Conservation (phyloP, 2,797 vertebrate genomes). For the Crocodylus rhombifer region DNA sequence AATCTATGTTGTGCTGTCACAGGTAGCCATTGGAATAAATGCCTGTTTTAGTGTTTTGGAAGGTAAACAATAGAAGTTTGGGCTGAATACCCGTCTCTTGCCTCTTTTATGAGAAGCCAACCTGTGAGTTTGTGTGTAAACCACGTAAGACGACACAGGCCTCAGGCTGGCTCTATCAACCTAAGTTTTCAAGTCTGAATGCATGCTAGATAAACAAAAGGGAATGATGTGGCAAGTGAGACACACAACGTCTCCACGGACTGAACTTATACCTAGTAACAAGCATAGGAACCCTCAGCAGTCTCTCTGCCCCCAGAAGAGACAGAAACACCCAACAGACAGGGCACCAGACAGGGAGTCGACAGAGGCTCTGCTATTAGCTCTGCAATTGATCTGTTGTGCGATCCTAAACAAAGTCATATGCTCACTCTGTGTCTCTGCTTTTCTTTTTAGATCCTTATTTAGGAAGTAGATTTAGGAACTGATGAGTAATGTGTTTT, state of each 20-base stretch:
- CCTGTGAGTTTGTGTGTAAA: no score
- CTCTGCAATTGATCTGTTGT: not conserved
- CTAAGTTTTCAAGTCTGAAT: not conserved
- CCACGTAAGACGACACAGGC: not conserved
- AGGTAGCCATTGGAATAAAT: no score
- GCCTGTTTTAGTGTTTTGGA: no score
- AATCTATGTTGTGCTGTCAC: no score
- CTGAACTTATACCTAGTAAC: not conserved
- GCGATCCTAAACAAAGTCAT: not conserved
- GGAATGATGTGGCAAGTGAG: not conserved
- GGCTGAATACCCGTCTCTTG: no score
- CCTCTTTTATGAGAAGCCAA: no score
- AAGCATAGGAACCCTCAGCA: not conserved
- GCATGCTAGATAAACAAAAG: not conserved
- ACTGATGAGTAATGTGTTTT: fast-evolving
- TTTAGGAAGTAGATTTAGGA: not conserved
- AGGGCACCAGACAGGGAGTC: not conserved
- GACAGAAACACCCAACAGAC: not conserved
- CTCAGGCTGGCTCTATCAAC: not conserved
- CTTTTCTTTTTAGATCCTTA: not conserved
- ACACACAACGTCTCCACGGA: not conserved
- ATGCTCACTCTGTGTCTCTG: not conserved
- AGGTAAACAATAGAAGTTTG: no score
- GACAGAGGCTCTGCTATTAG: not conserved
- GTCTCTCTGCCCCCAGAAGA: not conserved